These are phyloP conservation scores for Thryonomys swinderianus DNA, from an alignment of 2,113 vertebrate genomes.

Conservation along the genomic window DNA sequence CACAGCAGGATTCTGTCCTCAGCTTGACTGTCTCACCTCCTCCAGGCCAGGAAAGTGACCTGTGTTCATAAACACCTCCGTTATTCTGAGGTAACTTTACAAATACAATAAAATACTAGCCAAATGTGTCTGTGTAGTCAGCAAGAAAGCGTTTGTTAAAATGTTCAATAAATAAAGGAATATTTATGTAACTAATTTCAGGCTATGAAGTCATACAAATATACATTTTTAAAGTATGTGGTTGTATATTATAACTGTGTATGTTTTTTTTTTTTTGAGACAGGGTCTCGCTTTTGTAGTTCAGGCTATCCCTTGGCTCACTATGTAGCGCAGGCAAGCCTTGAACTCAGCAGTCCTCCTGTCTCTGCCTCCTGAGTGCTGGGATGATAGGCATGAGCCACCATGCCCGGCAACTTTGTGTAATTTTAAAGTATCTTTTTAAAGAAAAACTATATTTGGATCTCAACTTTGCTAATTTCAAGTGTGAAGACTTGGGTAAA, in stretches of 20 bases:
- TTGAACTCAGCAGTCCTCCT: too few species aligned
- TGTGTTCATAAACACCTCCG: background rate
- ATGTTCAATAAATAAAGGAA: background rate
- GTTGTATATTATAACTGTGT: background rate
- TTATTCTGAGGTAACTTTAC: constrained; percentile 14
- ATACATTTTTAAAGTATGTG: background rate
- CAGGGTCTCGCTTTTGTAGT: too few species aligned
- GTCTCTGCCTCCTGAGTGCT: too few species aligned
- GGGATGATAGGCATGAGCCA: too few species aligned
- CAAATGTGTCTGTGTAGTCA: background rate
- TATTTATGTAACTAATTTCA: background rate
- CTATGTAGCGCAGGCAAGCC: too few species aligned
- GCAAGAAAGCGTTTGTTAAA: background rate
- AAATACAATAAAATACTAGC: background rate
- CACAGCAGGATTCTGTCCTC: background rate
- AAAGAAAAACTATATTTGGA: background rate
- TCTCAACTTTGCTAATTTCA: background rate
- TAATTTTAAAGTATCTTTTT: background rate
- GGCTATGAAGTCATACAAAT: background rate
- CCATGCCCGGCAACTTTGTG: too few species aligned
- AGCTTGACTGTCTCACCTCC: background rate
- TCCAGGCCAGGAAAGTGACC: background rate
- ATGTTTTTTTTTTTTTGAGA: too few species aligned
- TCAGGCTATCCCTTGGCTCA: too few species aligned
- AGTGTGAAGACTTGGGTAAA: background rate